Evolutionary conservation across 2,113 vertebrate species (phyloP), one percentile per base, ranked within the genome.

Genomic region (Eonycteris spelaea): DNA sequence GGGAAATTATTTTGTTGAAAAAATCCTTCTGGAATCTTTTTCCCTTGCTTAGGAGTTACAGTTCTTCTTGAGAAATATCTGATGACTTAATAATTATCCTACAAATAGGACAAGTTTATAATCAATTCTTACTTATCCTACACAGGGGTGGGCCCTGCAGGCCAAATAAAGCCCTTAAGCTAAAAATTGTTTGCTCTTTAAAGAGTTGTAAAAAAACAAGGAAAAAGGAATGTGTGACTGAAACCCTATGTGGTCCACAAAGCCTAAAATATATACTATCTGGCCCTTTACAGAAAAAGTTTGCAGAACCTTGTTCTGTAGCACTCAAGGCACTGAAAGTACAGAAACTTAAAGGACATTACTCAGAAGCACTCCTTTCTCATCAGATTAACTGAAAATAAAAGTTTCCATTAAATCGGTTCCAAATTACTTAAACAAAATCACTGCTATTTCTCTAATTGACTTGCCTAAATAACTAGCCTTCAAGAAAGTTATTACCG

Each of bases 371-470:
- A 15, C 16, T 91, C 53, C 59, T 85, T 93, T 70, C 88, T 92
- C 59, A 51, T 88, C 38, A 95, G 13, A 68, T 55, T 57, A 94
- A 92, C 61, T 94, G 40, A 45, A 40, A 51, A 40, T 51, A 71
- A 74, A 94, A 28, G 30, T 87, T 95, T 74, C 48, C 21, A 28
- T 80, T 86, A 57, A 93, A 68, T 94, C 19, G 3, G 55, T 67
- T 94, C 19, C 77, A 94, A 90, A 78, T 78, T 6, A 90, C 40
- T 74, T 86, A 71, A 88, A 88, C 3, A 92, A 24, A 97, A 92
- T 35, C 74, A 82, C 0, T 73, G 21, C 14, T 85, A 85, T 28
- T 95, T 94, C 83, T 90, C 63, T 86, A 59, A 91, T 16, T 28
- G 28, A 88, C 43, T 67, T 82, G 83, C 26, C 79, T 96, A 78